phyloP scores from a whole-genome alignment of 2,113 vertebrate genomes.

The Brevimyrus niger region DNA sequence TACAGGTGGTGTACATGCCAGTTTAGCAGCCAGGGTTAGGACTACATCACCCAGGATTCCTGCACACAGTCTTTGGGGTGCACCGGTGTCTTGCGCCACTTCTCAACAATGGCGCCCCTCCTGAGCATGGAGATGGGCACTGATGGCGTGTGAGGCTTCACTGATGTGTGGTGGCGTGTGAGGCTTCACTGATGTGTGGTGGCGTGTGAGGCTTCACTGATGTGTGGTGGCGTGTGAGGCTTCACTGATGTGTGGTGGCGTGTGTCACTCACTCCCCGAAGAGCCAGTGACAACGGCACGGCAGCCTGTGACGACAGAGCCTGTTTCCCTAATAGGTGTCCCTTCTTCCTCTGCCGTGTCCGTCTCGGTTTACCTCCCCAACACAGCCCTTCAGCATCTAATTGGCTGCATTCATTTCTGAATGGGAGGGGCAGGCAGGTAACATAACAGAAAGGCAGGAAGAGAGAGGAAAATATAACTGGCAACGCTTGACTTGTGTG shows the following conservation, averaged over 20 bases:
- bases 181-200: neutral
- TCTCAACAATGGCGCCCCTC: neutral
- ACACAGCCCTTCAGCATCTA: constrained; percentile 33
- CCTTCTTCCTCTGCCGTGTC: constrained; percentile 11
- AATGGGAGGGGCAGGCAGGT: constrained; percentile 14
- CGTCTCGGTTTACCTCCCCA: constrained; percentile 35
- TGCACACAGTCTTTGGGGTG: neutral
- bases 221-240: neutral
- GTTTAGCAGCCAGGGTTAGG: neutral
- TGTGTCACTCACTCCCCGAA: neutral
- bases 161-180: neutral
- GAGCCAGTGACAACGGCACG: neutral
- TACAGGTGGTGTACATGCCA: neutral
- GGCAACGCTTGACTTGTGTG: constrained; percentile 56
- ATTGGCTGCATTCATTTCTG: constrained; percentile 33
- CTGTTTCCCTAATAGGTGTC: neutral
- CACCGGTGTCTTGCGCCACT: neutral
- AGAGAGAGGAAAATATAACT: constrained; percentile 44
- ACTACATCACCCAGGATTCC: neutral
- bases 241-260: neutral
- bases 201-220: too few species aligned
- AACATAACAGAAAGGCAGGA: constrained; percentile 28
- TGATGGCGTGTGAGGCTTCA: neutral
- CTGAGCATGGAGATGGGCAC: neutral
- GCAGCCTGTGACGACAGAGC: neutral